Conservation (phyloP, 2,113 vertebrate genomes). For the Struthidea cinerea region DNA sequence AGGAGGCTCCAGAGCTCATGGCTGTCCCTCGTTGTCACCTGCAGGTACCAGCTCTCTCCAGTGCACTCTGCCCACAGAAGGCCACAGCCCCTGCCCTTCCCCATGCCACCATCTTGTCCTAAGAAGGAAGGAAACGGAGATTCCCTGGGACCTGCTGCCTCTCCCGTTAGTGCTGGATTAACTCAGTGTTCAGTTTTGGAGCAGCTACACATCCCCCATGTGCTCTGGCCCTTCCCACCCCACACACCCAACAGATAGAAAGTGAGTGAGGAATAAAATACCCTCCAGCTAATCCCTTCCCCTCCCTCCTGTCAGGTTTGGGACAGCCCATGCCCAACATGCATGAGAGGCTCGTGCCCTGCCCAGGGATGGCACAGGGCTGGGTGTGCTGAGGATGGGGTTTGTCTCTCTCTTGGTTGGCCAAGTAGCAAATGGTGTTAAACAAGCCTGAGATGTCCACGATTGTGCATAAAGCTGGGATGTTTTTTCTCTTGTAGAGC, state of each 20-base stretch:
- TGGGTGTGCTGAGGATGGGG: neutral
- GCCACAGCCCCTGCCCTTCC: neutral
- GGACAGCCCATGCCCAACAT: neutral
- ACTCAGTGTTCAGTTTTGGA: neutral
- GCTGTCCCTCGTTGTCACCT: neutral
- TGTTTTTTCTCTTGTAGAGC: constrained; percentile 57
- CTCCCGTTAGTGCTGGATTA: neutral
- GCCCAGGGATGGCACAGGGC: neutral
- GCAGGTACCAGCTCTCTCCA: neutral
- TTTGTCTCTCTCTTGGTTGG: neutral
- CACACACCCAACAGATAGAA: neutral
- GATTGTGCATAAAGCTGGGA: constrained; percentile 29
- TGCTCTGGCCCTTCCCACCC: neutral
- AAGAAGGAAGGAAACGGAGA: neutral
- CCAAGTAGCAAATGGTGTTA: neutral
- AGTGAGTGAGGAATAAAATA: constrained; percentile 1
- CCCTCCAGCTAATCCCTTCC: neutral
- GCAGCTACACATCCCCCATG: neutral
- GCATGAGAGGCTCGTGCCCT: neutral
- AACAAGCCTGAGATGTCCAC: neutral
- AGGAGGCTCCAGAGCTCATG: neutral
- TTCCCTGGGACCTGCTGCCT: neutral
- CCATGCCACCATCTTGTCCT: neutral
- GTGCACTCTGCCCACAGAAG: neutral
- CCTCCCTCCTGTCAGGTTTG: neutral